phyloP scores from a whole-genome alignment of 2,888 invertebrate species.

The Melitaea athalia region DNA sequence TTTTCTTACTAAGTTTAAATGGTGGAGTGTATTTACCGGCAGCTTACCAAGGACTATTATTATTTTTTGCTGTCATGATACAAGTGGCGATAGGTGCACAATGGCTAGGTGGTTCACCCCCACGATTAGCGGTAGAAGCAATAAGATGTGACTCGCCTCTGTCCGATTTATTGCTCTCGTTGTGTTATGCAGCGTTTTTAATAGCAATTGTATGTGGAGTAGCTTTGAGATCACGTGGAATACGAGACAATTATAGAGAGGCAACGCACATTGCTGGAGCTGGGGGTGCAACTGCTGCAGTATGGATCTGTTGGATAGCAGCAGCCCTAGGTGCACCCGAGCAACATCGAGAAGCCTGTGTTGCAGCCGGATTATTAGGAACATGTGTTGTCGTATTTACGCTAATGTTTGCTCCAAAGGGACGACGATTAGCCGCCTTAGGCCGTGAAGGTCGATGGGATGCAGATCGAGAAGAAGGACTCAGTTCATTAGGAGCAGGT shows the following conservation, averaged over 20 bases:
- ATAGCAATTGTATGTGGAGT: constrained; percentile 92
- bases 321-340: constrained; percentile 91
- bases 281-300: constrained; percentile 91
- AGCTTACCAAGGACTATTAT: constrained; percentile 93
- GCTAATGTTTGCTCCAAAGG: constrained; percentile 97
- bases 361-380: constrained; percentile 93
- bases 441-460: constrained; percentile 93
- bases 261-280: constrained; percentile 95
- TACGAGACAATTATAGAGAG: constrained; percentile 96
- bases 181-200: constrained; percentile 92
- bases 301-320: constrained; percentile 93
- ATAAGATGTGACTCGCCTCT: constrained; percentile 85
- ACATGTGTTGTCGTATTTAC: constrained; percentile 93
- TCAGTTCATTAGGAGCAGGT: constrained; percentile 89
- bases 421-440: constrained; percentile 94
- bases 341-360: constrained; percentile 91
- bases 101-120: constrained; percentile 92
- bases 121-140: constrained; percentile 65
- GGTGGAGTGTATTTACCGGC: constrained; percentile 95
- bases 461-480: constrained; percentile 91
- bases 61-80: constrained; percentile 95
- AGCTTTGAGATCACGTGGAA: constrained; percentile 92
- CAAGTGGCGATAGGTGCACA: constrained; percentile 93
- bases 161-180: constrained; percentile 87
- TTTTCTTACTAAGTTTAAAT: constrained; percentile 95